These are phyloP conservation scores for Centropristis striata DNA, from an alignment of 2,113 vertebrate genomes.

Conservation along the genomic window DNA sequence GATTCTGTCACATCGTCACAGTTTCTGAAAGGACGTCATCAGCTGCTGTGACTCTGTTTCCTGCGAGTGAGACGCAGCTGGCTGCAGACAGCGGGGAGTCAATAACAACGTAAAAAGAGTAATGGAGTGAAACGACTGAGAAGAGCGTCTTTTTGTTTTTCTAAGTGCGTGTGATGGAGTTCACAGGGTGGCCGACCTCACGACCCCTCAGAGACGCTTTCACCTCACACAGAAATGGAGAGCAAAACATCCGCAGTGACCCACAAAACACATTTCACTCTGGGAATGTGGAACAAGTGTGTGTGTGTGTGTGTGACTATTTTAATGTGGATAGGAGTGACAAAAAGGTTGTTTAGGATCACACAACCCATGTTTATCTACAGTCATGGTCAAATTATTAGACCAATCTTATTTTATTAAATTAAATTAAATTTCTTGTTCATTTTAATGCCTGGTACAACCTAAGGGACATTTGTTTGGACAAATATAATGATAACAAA, in stretches of 20 bases:
- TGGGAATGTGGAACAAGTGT: conserved; percentile 36
- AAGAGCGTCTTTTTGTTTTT: conserved; percentile 32
- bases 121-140: conserved; percentile 41
- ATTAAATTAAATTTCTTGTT: no score
- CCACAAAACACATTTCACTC: conserved; percentile 66
- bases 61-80: neutral
- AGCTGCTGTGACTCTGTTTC: neutral
- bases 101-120: conserved; percentile 24
- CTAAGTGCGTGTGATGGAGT: conserved; percentile 43
- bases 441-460: no score
- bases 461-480: no score
- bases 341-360: no score
- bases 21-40: neutral
- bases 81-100: conserved; percentile 34
- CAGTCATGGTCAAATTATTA: no score
- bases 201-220: conserved; percentile 31
- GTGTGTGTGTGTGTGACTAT: conserved; percentile 1
- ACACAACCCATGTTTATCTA: no score
- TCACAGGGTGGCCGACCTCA: conserved; percentile 42
- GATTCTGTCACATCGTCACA: no score
- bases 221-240: conserved; percentile 49
- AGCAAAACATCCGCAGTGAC: conserved; percentile 68
- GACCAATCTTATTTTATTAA: no score
- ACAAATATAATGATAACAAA: no score
- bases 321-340: neutral